Conservation (phyloP, 2,888 invertebrate genomes). For the Eupithecia tripunctaria region DNA sequence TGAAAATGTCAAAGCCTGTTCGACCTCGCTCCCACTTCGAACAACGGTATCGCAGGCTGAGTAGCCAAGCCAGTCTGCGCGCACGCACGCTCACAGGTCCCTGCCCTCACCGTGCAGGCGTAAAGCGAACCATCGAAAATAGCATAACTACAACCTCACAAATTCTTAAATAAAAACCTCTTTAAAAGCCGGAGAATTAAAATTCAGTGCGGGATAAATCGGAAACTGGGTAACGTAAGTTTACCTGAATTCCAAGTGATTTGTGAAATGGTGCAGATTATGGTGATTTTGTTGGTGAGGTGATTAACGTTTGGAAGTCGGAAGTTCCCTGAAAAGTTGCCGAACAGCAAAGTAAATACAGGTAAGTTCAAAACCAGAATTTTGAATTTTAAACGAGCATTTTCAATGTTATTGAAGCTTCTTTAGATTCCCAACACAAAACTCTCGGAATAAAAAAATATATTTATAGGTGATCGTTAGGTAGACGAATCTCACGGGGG, state of each 20-base stretch:
- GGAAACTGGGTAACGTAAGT: not conserved
- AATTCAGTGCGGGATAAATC: not conserved
- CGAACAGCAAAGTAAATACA: constrained; percentile 66
- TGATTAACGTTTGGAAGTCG: constrained; percentile 68
- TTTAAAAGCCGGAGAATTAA: not conserved
- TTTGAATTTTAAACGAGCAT: constrained; percentile 52
- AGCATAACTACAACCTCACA: not conserved
- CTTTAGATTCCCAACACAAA: constrained; percentile 41
- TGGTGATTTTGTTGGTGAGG: constrained; percentile 66
- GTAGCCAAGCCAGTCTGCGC: constrained; percentile 67
- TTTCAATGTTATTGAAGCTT: constrained; percentile 62
- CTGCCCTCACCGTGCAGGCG: constrained; percentile 68
- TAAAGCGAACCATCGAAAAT: not conserved
- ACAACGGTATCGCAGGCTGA: constrained; percentile 76
- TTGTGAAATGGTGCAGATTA: constrained; percentile 74
- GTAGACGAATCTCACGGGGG: constrained; percentile 43
- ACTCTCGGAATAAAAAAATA: constrained; percentile 47
- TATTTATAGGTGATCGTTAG: constrained; percentile 53
- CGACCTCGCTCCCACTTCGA: constrained; percentile 76
- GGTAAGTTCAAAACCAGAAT: constrained; percentile 62
- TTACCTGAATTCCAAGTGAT: constrained; percentile 54
- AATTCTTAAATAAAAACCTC: not conserved
- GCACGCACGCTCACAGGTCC: constrained; percentile 72
- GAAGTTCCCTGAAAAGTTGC: constrained; percentile 50
- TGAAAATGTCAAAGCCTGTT: constrained; percentile 75